A percentile compares a stretch with the other conserved stretches of the same genome.
Conservation (phyloP, 2,797 vertebrate species). For the Artibeus jamaicensis region DNA sequence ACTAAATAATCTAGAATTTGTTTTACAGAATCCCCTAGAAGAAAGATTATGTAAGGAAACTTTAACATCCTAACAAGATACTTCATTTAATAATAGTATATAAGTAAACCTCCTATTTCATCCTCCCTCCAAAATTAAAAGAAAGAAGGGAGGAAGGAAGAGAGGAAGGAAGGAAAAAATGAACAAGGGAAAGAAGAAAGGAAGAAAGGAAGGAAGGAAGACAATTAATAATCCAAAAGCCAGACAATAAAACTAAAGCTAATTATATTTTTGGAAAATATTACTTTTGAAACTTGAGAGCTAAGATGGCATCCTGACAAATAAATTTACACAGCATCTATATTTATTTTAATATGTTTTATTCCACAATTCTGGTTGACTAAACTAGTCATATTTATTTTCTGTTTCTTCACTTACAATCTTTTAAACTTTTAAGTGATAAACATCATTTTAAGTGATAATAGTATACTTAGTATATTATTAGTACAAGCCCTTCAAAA, state of each 20-base stretch:
- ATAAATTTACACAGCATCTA: background rate
- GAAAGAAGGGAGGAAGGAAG: background rate
- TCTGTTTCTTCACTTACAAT: background rate
- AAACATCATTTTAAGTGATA: background rate
- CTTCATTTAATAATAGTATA: background rate
- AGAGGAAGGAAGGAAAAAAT: fast-evolving
- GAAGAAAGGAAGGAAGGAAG: background rate
- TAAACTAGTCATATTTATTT: background rate
- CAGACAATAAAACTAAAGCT: background rate
- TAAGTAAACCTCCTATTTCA: background rate
- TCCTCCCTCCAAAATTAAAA: background rate
- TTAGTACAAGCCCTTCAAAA: background rate
- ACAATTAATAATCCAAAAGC: background rate
- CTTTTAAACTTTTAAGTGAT: background rate
- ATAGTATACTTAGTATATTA: background rate
- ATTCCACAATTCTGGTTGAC: background rate
- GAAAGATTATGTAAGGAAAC: background rate
- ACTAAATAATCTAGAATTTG: background rate
- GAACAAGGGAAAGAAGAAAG: fast-evolving
- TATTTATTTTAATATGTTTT: background rate
- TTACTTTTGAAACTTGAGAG: background rate
- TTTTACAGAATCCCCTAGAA: background rate
- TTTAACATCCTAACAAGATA: background rate
- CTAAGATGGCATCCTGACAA: background rate
- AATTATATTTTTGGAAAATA: background rate